Evolutionary conservation across 2,888 invertebrate genomes (phyloP).

Genomic region (Amiota mariae): DNA sequence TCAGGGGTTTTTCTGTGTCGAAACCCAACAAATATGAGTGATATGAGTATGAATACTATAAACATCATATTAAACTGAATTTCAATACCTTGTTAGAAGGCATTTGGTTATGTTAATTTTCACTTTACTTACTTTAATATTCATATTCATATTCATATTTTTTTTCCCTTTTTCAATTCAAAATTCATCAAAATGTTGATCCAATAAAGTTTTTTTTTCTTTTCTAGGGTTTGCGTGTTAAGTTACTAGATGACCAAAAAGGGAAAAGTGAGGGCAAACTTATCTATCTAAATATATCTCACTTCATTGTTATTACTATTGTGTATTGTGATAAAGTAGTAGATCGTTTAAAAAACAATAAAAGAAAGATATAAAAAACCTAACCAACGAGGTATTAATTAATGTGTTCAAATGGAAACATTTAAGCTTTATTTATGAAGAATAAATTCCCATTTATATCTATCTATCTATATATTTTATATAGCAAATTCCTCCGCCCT

Average conservation of each 20-base stretch:
- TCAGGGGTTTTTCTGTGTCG: too few relatives aligned
- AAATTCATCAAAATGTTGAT: neutral
- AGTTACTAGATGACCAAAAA: constrained; percentile 7
- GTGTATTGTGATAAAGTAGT: constrained; percentile 58
- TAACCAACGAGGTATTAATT: constrained; percentile 53
- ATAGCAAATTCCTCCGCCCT: too few relatives aligned
- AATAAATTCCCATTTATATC: too few relatives aligned
- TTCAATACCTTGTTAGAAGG: constrained; percentile 16
- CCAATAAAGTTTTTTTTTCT: constrained; percentile 31
- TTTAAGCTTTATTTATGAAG: too few relatives aligned
- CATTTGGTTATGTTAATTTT: constrained; percentile 61
- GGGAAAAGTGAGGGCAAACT: constrained; percentile 35
- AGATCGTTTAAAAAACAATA: constrained; percentile 68
- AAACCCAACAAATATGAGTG: neutral
- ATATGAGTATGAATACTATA: constrained; percentile 14
- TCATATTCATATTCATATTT: constrained; percentile 1
- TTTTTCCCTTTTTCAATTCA: neutral
- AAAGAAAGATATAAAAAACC: constrained; percentile 52
- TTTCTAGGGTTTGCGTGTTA: neutral
- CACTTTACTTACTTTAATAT: neutral
- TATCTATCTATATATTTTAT: too few relatives aligned
- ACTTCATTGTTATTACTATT: constrained; percentile 24
- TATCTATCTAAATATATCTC: too few relatives aligned
- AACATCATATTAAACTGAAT: neutral
- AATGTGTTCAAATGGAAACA: constrained; percentile 55